These are phyloP conservation scores for Ceratothoa steindachneri DNA, from an alignment of 2,888 invertebrate genomes.

Conservation along the genomic window DNA sequence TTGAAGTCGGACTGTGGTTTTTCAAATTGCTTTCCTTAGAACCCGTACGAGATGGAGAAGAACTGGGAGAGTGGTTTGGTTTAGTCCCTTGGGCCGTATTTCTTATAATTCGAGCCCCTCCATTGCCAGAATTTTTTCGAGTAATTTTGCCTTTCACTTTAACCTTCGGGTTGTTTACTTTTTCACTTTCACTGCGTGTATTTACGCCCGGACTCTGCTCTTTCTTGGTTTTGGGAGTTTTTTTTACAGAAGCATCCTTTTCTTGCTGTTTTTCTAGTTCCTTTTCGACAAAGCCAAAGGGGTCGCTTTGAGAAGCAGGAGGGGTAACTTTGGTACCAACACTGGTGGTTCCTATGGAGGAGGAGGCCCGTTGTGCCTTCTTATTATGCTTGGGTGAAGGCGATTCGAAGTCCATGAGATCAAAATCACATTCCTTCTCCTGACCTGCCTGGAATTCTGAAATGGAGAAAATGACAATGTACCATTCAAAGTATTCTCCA, in stretches of 20 bases:
- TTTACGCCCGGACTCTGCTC: background rate
- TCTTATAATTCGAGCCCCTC: background rate
- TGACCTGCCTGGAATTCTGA: background rate
- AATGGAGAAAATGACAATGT: too few relatives aligned
- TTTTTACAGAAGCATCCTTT: background rate
- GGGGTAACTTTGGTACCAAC: too few relatives aligned
- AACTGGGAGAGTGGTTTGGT: background rate
- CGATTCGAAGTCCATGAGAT: background rate
- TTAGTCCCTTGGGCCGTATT: background rate
- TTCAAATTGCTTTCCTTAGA: background rate
- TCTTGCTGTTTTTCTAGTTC: slow-evolving; percentile 36
- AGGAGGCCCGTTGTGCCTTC: background rate
- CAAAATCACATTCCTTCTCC: background rate
- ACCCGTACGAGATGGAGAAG: background rate
- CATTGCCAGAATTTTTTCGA: background rate
- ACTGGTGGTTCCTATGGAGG: too few relatives aligned
- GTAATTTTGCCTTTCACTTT: background rate
- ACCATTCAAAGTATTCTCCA: too few relatives aligned
- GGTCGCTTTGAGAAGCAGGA: too few relatives aligned
- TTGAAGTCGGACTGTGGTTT: background rate
- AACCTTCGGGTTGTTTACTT: background rate
- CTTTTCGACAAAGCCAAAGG: slow-evolving; percentile 28
- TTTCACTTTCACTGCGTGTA: background rate
- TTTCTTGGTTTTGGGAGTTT: background rate
- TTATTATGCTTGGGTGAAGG: background rate